Conservation (phyloP, 2,797 vertebrate species). For the Cuniculus paca region DNA sequence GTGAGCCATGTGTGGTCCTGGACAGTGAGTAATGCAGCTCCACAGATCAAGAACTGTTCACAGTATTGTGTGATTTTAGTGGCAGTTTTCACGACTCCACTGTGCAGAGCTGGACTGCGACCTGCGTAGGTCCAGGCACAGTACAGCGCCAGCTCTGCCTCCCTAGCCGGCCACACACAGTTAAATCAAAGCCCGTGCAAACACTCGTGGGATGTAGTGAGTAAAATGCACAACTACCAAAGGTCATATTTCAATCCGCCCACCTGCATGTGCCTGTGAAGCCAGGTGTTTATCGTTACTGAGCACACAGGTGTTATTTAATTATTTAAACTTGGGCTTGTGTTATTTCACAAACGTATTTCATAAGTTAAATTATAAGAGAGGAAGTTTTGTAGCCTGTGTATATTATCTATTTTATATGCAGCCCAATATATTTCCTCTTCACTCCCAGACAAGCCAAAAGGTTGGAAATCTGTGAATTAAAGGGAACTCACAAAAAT, state of each 20-base stretch:
- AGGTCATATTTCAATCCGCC: too few species aligned
- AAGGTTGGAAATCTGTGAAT: background rate
- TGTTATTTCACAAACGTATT: background rate
- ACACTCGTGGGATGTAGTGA: background rate
- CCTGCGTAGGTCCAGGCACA: background rate
- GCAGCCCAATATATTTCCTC: background rate
- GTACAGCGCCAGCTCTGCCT: background rate
- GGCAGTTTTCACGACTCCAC: background rate
- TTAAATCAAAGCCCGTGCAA: too few species aligned
- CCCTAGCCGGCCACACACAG: background rate
- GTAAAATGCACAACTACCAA: background rate
- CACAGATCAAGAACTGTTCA: too few species aligned
- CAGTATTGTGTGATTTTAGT: background rate
- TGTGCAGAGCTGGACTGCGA: background rate
- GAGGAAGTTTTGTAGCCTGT: background rate
- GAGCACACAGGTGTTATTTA: background rate
- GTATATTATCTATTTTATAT: background rate
- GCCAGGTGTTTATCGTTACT: background rate
- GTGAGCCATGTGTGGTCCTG: background rate
- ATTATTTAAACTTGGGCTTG: background rate
- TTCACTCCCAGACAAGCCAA: background rate
- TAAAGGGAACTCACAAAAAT: slow-evolving; percentile 23
- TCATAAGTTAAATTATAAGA: background rate
- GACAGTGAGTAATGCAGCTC: background rate
- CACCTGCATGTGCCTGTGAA: background rate